These are phyloP conservation scores for Dasyprocta punctata DNA, from an alignment of 2,113 vertebrate genomes.

Conservation along the genomic window DNA sequence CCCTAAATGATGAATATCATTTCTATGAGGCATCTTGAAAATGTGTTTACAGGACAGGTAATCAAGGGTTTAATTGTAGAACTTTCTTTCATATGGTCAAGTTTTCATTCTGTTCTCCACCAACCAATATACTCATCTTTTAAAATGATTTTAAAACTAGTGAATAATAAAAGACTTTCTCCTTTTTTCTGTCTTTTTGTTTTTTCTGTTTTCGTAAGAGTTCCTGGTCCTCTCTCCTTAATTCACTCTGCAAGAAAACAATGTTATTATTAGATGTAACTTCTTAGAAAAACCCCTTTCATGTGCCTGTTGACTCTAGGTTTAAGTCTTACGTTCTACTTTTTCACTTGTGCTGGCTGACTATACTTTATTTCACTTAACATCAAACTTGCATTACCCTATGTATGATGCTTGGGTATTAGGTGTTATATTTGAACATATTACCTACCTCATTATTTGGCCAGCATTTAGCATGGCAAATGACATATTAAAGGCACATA, in stretches of 20 bases:
- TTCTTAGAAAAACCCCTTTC: not conserved
- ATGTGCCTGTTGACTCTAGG: not conserved
- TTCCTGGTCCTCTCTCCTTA: not conserved
- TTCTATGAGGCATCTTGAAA: not conserved
- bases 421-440: not conserved
- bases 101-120: not conserved
- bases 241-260: not conserved
- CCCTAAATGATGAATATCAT: not conserved
- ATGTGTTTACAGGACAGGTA: not conserved
- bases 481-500: not conserved
- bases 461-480: not conserved
- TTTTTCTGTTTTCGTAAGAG: not conserved
- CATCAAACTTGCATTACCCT: not conserved
- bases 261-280: not conserved
- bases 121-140: not conserved
- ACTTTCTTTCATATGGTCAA: not conserved
- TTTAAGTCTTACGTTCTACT: accelerated
- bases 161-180: not conserved
- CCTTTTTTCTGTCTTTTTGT: not conserved
- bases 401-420: accelerated
- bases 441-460: not conserved
- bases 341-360: not conserved
- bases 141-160: not conserved
- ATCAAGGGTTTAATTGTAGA: not conserved
- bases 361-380: not conserved